Percentiles rank a stretch among this genome's conserved stretches.
Evolutionary conservation across 2,888 invertebrate genomes (phyloP).

Genomic region (Mimachlamys varia): DNA sequence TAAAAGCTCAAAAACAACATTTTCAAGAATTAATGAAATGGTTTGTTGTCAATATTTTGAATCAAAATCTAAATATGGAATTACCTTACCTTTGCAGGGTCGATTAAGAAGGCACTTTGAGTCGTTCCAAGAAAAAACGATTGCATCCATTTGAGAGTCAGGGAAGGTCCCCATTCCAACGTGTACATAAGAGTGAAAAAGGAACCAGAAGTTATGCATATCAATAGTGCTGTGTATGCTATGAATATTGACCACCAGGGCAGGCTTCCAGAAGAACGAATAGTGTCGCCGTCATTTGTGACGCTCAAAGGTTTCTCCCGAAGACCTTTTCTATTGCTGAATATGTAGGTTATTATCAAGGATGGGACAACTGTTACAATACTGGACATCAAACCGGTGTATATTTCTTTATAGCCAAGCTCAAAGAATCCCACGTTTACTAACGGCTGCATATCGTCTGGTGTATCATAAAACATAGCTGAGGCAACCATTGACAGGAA

Average conservation of each 20-base stretch:
- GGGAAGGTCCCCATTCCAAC: not conserved
- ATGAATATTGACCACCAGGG: conserved; percentile 14
- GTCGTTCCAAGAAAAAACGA: too few species aligned
- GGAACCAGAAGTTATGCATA: not conserved
- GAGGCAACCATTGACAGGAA: conserved; percentile 2
- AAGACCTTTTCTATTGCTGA: not conserved
- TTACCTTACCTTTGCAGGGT: not conserved
- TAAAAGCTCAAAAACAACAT: too few species aligned
- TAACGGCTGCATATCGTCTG: not conserved
- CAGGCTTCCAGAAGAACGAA: not conserved
- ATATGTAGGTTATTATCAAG: not conserved
- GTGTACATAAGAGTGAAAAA: not conserved
- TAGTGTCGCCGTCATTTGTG: too few species aligned
- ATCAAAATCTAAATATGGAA: too few species aligned
- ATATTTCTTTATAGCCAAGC: not conserved
- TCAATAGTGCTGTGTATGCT: not conserved
- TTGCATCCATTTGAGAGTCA: not conserved
- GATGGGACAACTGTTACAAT: not conserved
- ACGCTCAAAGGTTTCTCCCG: not conserved
- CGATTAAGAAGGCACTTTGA: not conserved
- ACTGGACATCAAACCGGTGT: not conserved
- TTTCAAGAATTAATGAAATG: too few species aligned
- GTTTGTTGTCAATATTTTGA: too few species aligned
- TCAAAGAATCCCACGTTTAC: not conserved
- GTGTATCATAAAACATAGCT: conserved; percentile 15